Evolutionary conservation across 1,140 invertebrate genomes (phyloP), one percentile per base, ranked within the genome.

Genomic region (Drosophila grimshawi): DNA sequence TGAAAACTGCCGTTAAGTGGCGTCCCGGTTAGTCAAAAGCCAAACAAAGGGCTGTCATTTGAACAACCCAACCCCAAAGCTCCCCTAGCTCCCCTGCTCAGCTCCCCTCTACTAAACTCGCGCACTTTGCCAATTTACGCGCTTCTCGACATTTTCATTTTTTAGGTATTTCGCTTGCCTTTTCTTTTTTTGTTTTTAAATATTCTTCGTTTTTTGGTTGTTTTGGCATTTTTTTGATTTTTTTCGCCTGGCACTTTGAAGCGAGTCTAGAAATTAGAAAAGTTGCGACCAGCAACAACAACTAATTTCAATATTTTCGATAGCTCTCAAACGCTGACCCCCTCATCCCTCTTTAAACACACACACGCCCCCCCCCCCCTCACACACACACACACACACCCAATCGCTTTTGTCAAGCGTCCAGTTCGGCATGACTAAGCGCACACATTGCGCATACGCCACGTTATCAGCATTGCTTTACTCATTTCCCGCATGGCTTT

Each of bases 21-120:
- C 76, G 76, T 80, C 75, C 67, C 76, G 48, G 71, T 83, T 82
- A 79, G 80, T 82, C 76, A 82, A 76, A 82, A 83, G 80, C 76
- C 70, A 82, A 82, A 82, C 70, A 78, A 78, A 68, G 49, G 53
- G 52, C 70, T 52, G 65, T 56, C 45, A 53, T 48, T 29, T 3
- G 7, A 48, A 67, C 33, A 46, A 41, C n/a, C 43, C 19, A 45
- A 45, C 37, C 61, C 39, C 53, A 29, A 11, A 10, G 10, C 33
- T 5, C 46, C 29, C 3, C 49, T 19, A 19, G 19, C 19, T 19
- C 35, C 51, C 19, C 53, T n/a, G 10, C 29, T 27, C 7, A 30
- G 19, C 32, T 8, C n/a, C n/a, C 53, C 2, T 5, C 0, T 32
- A 19, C n/a, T 33, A 27, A 30, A 30, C 19, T 19, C 30, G 5